Base-by-base conservation (phyloP, 2,888 invertebrate species). In the Oscheius sp. region DNA sequence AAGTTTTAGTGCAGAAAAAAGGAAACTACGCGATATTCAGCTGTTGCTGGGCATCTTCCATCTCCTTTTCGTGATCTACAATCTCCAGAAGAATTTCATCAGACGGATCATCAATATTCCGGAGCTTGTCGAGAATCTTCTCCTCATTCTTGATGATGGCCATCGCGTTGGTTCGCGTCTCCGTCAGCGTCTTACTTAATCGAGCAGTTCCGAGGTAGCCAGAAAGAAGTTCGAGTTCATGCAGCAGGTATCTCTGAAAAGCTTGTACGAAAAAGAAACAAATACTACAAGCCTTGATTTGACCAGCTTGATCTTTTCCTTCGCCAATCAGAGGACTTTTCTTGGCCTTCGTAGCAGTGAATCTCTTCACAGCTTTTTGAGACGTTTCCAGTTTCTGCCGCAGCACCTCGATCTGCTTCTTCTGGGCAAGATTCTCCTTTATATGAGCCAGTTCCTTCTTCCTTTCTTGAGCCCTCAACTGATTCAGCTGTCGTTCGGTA, bases 381-480 rank as follows among this genome's bases (percentile, higher is more conserved):
- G 65, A 42, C 37, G 71, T 71, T 7, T 63, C 72, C 13, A 68
- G 33, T 50, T 72, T 75, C 74, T 76, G 75, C 57, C 78, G 79
- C 57, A 82, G 63, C 5, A 83, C 82, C 7, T 76, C 78, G 62
- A 83, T 47, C 53, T 81, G 78, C 71, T 78, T 79, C 9, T 77
- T 76, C 35, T 80, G 75, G 13, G 70, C 74, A 33, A 76, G 33
- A 53, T 78, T 76, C 57, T 79, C 76, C 5, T 78, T 48, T 1
- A 62, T 76, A 4, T 73, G 75, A 29, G 79, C 79, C 60, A 78
- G 71, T 42, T 84, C 82, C 29, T 76, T 59, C 70, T 84, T 85
- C 50, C 81, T 76, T 48, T 81, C 74, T 57, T 80, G 77, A n/a
- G 75, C 71, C 65, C 84, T 80, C 33, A 84, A 73, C 59, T 81